Conservation (phyloP, 2,113 vertebrate genomes). For the Caranx melampygus region DNA sequence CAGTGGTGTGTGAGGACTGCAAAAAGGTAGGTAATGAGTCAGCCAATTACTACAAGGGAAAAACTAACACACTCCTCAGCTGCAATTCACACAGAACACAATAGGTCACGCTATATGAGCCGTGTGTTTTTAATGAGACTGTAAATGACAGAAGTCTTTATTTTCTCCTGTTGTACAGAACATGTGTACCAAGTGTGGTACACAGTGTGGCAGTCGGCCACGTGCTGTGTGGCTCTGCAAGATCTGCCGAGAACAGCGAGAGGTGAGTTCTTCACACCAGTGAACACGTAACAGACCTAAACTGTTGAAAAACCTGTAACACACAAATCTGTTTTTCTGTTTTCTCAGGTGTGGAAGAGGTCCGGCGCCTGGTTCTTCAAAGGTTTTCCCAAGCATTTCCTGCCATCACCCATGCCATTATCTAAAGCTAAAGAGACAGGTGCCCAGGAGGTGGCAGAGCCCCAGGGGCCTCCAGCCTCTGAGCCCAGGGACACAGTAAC, state of each 20-base stretch:
- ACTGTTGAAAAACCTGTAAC: background rate
- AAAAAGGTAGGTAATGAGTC: slow-evolving; percentile 88
- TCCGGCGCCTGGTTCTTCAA: slow-evolving; percentile 99
- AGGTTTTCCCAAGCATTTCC: slow-evolving; percentile 93
- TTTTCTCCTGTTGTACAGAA: slow-evolving; percentile 82
- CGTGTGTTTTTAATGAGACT: background rate
- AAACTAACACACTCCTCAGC: background rate
- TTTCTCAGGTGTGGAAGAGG: slow-evolving; percentile 94
- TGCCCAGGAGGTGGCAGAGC: slow-evolving; percentile 34
- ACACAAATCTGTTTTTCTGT: background rate
- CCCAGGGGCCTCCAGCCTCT: slow-evolving; percentile 52
- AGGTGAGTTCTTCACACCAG: slow-evolving; percentile 83
- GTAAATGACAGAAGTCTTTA: slow-evolving; percentile 16
- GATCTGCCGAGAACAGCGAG: slow-evolving; percentile 97
- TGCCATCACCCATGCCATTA: slow-evolving; percentile 93
- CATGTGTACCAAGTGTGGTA: slow-evolving; percentile 95
- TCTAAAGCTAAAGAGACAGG: slow-evolving; percentile 82
- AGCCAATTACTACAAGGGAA: background rate
- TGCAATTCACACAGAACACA: slow-evolving; percentile 5
- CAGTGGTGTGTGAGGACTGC: slow-evolving; percentile 96
- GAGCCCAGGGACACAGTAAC: slow-evolving; percentile 71
- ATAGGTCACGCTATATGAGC: slow-evolving; percentile 2
- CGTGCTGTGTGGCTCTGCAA: slow-evolving; percentile 96
- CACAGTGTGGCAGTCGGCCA: slow-evolving; percentile 89
- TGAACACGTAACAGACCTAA: background rate